These are phyloP conservation scores for Galerucella calmariensis DNA, from an alignment of 2,888 invertebrate species.

Conservation along the genomic window DNA sequence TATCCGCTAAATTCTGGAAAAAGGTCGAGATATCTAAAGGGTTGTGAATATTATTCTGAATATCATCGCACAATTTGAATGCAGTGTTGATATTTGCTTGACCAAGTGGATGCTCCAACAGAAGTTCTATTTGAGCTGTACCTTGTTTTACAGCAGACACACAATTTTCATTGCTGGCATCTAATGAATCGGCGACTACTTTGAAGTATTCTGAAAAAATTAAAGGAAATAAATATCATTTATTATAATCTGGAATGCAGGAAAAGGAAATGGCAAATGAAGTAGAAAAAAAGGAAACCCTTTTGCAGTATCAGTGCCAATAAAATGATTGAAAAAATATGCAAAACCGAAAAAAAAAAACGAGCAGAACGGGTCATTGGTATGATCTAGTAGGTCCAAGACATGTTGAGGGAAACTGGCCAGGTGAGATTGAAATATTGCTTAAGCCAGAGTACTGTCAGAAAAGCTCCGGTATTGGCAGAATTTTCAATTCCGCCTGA, in stretches of 20 bases:
- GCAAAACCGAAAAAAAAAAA: too few relatives aligned
- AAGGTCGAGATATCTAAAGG: slow-evolving; percentile 80
- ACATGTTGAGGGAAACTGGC: too few relatives aligned
- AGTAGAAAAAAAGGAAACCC: not conserved
- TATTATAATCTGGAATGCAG: not conserved
- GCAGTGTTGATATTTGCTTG: slow-evolving; percentile 74
- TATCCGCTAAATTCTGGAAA: slow-evolving; percentile 80
- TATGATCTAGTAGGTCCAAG: too few relatives aligned
- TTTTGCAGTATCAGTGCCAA: too few relatives aligned
- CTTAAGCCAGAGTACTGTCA: too few relatives aligned
- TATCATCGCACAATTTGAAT: slow-evolving; percentile 83
- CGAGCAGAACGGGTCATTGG: too few relatives aligned
- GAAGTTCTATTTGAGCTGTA: slow-evolving; percentile 60
- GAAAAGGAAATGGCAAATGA: not conserved
- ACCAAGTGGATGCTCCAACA: slow-evolving; percentile 73
- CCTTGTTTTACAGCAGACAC: slow-evolving; percentile 70
- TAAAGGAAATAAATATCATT: not conserved
- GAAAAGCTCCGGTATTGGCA: too few relatives aligned
- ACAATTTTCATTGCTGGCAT: slow-evolving; percentile 76
- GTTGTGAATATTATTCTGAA: slow-evolving; percentile 72
- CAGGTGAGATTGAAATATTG: too few relatives aligned
- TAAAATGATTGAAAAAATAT: too few relatives aligned
- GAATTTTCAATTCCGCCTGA: too few relatives aligned
- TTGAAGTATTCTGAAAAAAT: slow-evolving; percentile 78
- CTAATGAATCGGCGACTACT: slow-evolving; percentile 82